Conservation (phyloP, 2,113 vertebrate genomes). For the Acanthochromis polyacanthus region DNA sequence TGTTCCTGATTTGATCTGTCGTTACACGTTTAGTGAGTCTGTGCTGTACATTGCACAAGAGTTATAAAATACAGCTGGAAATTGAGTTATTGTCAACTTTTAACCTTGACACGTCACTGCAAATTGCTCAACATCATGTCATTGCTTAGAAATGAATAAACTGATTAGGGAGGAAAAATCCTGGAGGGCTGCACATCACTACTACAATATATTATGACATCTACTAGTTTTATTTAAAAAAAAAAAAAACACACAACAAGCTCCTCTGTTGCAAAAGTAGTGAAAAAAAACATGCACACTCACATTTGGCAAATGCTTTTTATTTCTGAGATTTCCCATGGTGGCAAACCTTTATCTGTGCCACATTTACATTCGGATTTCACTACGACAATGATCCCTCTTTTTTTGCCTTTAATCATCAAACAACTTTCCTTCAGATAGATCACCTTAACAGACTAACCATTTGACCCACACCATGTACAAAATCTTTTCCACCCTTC, state of each 20-base stretch:
- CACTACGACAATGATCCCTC: not conserved
- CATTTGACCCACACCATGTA: not conserved
- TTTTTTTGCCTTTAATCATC: slow-evolving; percentile 3
- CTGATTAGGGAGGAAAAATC: not conserved
- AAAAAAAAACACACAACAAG: too few relatives aligned
- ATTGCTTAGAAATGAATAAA: too few relatives aligned
- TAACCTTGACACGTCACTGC: not conserved
- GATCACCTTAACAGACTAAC: not conserved
- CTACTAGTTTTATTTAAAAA: not conserved
- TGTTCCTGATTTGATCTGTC: not conserved
- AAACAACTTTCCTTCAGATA: slow-evolving; percentile 1
- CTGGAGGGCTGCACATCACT: not conserved
- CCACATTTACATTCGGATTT: slow-evolving; percentile 24
- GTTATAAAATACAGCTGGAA: not conserved
- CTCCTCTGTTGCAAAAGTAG: not conserved
- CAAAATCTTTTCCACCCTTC: not conserved
- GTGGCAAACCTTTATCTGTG: slow-evolving; percentile 12
- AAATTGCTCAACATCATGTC: not conserved
- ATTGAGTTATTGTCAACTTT: not conserved
- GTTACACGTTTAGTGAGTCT: not conserved
- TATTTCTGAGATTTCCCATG: slow-evolving; percentile 27
- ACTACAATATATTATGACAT: not conserved
- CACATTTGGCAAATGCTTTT: slow-evolving; percentile 18
- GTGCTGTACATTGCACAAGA: not conserved
- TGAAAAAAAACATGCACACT: not conserved